These are phyloP conservation scores for Ophion slaviceki DNA, from an alignment of 2,888 invertebrate genomes.

Conservation along the genomic window DNA sequence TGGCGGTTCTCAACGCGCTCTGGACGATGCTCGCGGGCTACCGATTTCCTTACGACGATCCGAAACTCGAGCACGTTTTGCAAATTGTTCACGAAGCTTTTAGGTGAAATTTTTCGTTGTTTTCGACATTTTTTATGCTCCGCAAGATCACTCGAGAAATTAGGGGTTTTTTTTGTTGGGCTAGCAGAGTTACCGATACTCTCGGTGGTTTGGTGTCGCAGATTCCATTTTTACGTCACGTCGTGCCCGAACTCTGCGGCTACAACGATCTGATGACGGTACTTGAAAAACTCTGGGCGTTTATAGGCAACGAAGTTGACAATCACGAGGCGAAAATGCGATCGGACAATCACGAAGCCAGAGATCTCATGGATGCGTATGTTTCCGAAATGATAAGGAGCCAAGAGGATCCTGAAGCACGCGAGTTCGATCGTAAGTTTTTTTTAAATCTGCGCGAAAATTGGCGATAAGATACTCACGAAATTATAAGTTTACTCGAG, in stretches of 20 bases:
- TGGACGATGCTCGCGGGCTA: slow-evolving; percentile 90
- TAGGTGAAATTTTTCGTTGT: slow-evolving; percentile 75
- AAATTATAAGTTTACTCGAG: neutral
- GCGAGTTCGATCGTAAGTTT: slow-evolving; percentile 63
- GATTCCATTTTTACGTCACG: slow-evolving; percentile 87
- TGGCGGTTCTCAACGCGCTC: slow-evolving; percentile 88
- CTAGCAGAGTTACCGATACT: slow-evolving; percentile 85
- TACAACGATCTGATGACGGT: slow-evolving; percentile 85
- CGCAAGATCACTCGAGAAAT: neutral
- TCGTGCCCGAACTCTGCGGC: slow-evolving; percentile 87
- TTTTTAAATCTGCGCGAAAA: neutral
- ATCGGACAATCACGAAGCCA: slow-evolving; percentile 71
- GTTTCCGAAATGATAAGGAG: slow-evolving; percentile 85
- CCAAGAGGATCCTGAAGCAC: slow-evolving; percentile 72
- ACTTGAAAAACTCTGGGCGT: slow-evolving; percentile 85
- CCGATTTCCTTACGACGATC: slow-evolving; percentile 87
- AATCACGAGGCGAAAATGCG: slow-evolving; percentile 73
- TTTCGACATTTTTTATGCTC: neutral
- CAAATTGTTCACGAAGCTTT: slow-evolving; percentile 87
- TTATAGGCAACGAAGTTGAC: slow-evolving; percentile 84
- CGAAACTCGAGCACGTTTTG: slow-evolving; percentile 85
- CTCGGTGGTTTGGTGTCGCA: slow-evolving; percentile 89
- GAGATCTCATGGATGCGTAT: slow-evolving; percentile 88
- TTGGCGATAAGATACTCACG: neutral
- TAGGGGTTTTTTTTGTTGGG: neutral